These are phyloP conservation scores for Leuciscus idus DNA, from an alignment of 2,113 vertebrate genomes.

Conservation along the genomic window DNA sequence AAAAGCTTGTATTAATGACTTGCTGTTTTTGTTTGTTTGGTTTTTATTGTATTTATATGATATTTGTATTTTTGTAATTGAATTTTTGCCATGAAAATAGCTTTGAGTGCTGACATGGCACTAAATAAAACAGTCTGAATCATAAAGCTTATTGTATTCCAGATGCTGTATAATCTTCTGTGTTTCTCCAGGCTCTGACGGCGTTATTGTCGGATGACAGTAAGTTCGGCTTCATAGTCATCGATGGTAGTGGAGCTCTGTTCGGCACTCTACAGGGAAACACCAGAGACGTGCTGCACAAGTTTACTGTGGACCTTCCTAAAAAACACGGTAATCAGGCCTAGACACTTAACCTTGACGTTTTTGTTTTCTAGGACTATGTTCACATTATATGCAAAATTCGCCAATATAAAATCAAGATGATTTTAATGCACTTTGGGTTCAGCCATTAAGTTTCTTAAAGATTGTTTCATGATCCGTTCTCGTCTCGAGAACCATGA, in stretches of 20 bases:
- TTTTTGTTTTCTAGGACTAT: neutral
- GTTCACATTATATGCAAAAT: no score
- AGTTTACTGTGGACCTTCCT: constrained; percentile 99
- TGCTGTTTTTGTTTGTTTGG: no score
- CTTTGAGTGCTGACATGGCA: no score
- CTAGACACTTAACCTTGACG: neutral
- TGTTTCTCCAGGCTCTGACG: constrained; percentile 86
- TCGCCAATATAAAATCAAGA: neutral
- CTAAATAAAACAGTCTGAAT: no score
- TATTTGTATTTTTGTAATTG: no score
- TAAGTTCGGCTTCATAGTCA: constrained; percentile 99
- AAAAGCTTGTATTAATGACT: no score
- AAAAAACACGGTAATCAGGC: constrained; percentile 91
- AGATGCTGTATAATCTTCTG: neutral
- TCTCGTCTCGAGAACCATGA: neutral
- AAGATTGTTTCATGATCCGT: neutral
- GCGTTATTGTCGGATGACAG: constrained; percentile 96
- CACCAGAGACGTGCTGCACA: constrained; percentile 97
- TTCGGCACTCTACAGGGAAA: constrained; percentile 99
- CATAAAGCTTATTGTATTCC: neutral
- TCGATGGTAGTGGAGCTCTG: constrained; percentile 95
- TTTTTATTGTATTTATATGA: no score
- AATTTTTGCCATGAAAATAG: no score
- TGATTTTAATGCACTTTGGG: neutral
- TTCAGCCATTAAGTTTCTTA: neutral